Evolutionary conservation across 2,113 vertebrate species (phyloP).

Genomic region (Pipra filicauda): DNA sequence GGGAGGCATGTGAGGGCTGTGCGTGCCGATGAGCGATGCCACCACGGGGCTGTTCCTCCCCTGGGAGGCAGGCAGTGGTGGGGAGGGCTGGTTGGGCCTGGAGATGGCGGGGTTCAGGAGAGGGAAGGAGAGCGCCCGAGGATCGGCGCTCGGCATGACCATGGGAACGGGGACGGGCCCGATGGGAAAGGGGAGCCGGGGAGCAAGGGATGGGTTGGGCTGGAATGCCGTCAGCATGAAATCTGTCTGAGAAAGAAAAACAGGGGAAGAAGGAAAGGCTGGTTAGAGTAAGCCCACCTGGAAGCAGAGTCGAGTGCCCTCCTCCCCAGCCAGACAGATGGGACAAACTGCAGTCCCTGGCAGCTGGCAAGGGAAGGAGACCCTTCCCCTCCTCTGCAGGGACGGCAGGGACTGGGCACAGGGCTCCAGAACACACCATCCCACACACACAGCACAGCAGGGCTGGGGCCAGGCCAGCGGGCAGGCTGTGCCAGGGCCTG

Average conservation of each 20-base stretch:
- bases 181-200: slow-evolving; percentile 76
- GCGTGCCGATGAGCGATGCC: slow-evolving; percentile 54
- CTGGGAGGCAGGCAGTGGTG: slow-evolving; percentile 65
- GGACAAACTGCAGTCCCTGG: neutral
- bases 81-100: slow-evolving; percentile 68
- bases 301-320: fast-evolving
- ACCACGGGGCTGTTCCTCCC: slow-evolving; percentile 58
- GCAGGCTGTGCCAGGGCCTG: neutral
- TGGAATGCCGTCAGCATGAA: slow-evolving; percentile 77
- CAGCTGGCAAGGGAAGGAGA: neutral
- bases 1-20: slow-evolving; percentile 65
- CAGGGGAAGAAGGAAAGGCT: neutral
- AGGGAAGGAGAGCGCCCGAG: slow-evolving; percentile 75
- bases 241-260: slow-evolving; percentile 74
- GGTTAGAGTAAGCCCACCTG: neutral
- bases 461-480: neutral
- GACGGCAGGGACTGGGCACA: fast-evolving
- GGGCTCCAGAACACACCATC: fast-evolving
- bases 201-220: slow-evolving; percentile 64
- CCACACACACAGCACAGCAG: fast-evolving
- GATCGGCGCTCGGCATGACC: slow-evolving; percentile 80
- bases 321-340: fast-evolving
- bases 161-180: slow-evolving; percentile 77
- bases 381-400: neutral
- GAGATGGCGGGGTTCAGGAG: slow-evolving; percentile 71